Evolutionary conservation across 2,113 vertebrate species (phyloP), one percentile per base, ranked within the genome.

Genomic region (Megalops atlanticus): DNA sequence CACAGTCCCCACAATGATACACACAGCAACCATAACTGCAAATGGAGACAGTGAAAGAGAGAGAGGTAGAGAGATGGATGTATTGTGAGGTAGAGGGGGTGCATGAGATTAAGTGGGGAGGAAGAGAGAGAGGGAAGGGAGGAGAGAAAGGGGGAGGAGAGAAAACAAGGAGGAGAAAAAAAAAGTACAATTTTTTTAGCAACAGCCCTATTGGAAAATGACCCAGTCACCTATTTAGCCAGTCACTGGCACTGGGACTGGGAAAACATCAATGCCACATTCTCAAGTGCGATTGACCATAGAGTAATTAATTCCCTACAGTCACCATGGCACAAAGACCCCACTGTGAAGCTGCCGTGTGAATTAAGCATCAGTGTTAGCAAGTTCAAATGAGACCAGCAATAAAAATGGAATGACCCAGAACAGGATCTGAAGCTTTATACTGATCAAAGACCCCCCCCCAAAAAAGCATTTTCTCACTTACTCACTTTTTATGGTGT

Each of bases 11-110:
- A 93, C 92, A 72, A 95, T 85, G 0, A 95, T 91, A 90, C 95
- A 96, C 52, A 92, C 89, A 49, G 94, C 89, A 0, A 95, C 93
- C 87, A 98, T 88, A 81, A 94, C 97, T 98, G 93, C 73, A 33
- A 79, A 84, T 74, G 35, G 82, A 54, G 6, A 74, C 81, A 40
- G 12, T 70, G n/a, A 73, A 15, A 76, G 83, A 82, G 14, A 90
- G 54, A 87, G 6, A 38, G 16, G 10, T 41, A 35, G 5, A 52
- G 41, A 45, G 69, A 14, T 24, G 64, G 41, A 68, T n/a, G 41
- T 33, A 39, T 16, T n/a, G 72, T 31, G 31, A 72, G 40, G 38
- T 16, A 39, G 5, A 74, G 54, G 2, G 76, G 4, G 14, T 41
- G 39, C 1, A n/a, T n/a, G n/a, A n/a, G n/a, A n/a, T n/a, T n/a